These are phyloP conservation scores for Galendromus occidentalis DNA, from an alignment of 1,140 invertebrate species.

Conservation along the genomic window DNA sequence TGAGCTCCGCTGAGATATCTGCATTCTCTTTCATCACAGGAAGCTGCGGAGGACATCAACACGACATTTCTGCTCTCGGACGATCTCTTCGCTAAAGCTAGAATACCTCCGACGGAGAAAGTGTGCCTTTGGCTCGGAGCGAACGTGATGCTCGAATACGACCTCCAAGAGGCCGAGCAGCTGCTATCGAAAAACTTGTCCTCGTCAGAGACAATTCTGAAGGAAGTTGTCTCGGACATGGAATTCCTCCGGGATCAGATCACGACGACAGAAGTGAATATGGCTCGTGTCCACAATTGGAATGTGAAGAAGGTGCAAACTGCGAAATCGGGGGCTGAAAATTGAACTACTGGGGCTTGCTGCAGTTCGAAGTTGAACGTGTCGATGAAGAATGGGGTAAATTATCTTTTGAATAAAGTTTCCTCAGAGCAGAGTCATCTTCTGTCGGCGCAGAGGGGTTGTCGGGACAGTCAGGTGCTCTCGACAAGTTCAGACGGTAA, in stretches of 20 bases:
- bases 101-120: constrained; percentile 66
- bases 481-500: no score
- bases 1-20: no score
- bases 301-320: constrained; percentile 68
- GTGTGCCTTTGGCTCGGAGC: constrained; percentile 96
- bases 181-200: constrained; percentile 69
- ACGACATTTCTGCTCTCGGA: constrained; percentile 85
- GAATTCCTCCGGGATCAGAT: constrained; percentile 83
- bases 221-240: constrained; percentile 50
- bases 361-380: no score
- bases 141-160: constrained; percentile 96
- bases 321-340: constrained; percentile 24
- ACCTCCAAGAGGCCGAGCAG: constrained; percentile 67
- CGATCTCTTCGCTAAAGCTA: constrained; percentile 76
- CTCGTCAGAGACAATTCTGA: constrained; percentile 60
- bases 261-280: constrained; percentile 90
- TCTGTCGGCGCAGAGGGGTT: no score
- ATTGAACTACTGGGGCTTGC: background rate
- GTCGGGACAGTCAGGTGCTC: no score
- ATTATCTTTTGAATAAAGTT: no score
- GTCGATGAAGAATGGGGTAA: no score
- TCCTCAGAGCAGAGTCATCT: no score
- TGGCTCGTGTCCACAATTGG: constrained; percentile 90
- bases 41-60: constrained; percentile 40
- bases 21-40: no score